phyloP scores from a whole-genome alignment of 2,888 invertebrate species.

The Caenorhabditis afra region DNA sequence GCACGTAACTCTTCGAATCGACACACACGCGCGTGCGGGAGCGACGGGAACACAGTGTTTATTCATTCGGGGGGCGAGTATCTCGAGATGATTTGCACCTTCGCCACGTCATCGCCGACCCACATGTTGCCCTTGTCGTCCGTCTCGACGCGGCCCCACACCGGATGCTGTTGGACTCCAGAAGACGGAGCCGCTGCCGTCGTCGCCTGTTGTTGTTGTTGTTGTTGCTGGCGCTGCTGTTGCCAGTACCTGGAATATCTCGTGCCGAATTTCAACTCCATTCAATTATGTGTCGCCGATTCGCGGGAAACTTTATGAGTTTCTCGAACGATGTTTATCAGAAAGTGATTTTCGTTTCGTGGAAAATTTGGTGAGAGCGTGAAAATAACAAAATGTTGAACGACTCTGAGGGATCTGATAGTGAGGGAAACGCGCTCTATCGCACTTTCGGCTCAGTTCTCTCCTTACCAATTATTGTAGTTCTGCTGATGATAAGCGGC shows the following conservation, averaged over 20 bases:
- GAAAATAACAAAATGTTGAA: no score
- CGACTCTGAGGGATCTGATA: no score
- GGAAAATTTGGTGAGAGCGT: no score
- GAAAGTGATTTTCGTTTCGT: no score
- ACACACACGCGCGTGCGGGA: conserved; percentile 13
- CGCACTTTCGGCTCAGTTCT: no score
- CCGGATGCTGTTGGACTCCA: conserved; percentile 7
- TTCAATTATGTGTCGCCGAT: no score
- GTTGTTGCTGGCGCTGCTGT: no score
- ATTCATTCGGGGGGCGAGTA: conserved; percentile 13
- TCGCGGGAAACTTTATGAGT: no score
- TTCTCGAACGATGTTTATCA: no score
- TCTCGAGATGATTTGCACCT: conserved; percentile 19
- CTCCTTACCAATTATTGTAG: conserved; percentile 8
- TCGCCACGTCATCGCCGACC: conserved; percentile 30
- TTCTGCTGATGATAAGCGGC: conserved; percentile 11
- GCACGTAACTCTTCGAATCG: conserved; percentile 37
- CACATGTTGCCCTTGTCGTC: conserved; percentile 47
- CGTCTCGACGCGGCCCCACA: conserved; percentile 16
- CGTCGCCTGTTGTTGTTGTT: background rate
- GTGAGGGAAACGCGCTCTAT: no score
- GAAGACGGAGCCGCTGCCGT: background rate
- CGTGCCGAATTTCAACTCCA: no score
- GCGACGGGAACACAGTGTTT: background rate
- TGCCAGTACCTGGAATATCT: conserved; percentile 10